phyloP scores from a whole-genome alignment of 1,140 invertebrate genomes.

The Drosophila ohnishii region DNA sequence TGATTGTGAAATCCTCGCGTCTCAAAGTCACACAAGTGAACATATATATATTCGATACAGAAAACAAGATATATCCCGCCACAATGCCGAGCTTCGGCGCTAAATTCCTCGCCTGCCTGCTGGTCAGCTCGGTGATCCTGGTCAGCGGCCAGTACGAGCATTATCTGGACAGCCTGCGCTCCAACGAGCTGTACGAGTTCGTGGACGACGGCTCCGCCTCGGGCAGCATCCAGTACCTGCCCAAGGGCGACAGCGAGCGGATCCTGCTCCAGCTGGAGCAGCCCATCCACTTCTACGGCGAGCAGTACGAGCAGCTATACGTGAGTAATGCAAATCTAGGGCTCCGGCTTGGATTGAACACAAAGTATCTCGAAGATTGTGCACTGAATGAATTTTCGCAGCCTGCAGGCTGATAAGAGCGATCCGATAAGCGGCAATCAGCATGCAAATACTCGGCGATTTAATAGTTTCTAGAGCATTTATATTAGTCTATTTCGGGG shows the following conservation, averaged over 20 bases:
- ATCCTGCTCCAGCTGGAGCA: conserved; percentile 84
- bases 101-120: conserved; percentile 48
- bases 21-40: conserved; percentile 27
- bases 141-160: conserved; percentile 63
- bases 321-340: conserved; percentile 85
- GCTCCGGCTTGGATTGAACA: conserved; percentile 3
- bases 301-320: conserved; percentile 88
- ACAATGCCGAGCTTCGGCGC: conserved; percentile 56
- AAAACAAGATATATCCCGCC: conserved; percentile 16
- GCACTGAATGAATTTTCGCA: conserved; percentile 61
- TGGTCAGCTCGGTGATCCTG: conserved; percentile 39
- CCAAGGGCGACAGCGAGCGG: conserved; percentile 82
- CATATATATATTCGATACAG: conserved; percentile 10
- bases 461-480: conserved; percentile 41
- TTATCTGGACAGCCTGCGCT: conserved; percentile 63
- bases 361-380: conserved; percentile 36
- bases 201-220: conserved; percentile 16
- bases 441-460: conserved; percentile 49
- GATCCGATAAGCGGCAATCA: conserved; percentile 51
- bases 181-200: conserved; percentile 73
- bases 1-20: conserved; percentile 62
- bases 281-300: conserved; percentile 89
- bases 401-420: conserved; percentile 23
- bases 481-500: conserved; percentile 26
- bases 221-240: conserved; percentile 60